Evolutionary conservation across 2,888 invertebrate species (phyloP), one percentile per base, ranked within the genome.

Genomic region (Hyppa rectilinea): DNA sequence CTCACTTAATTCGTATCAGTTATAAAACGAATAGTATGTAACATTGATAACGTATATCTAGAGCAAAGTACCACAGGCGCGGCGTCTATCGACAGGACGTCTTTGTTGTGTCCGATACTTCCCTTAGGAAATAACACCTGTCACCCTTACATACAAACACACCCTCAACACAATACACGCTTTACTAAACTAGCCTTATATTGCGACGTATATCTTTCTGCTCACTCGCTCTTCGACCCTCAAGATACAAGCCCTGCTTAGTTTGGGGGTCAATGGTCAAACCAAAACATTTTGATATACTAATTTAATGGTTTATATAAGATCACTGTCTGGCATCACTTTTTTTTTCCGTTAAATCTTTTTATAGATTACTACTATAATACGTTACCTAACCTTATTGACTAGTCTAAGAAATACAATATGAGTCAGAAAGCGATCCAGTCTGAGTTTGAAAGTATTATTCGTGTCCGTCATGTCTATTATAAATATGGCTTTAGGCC

Each of bases 31-130:
- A 38, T 67, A 26, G 43, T 29, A 52, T 43, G 26, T 38, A 38
- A 55, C 12, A 56, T 49, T 34, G 31, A 47, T 47, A 55, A 26
- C 23, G 31, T 36, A 38, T 55, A 69, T 55, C 70, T 47, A 49
- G 20, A 45, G 10, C 34, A 43, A 67, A 67, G 17, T 26, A 14
- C 9, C 2, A 36, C 17, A 7, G 14, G 20, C 31, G 12, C 5
- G 38, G 23, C 17, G 10, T 1, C 20, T 23, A 12, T 34, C n/a
- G 34, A n/a, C 20, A 45, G 26, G 14, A 64, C 20, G n/a, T n/a
- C 26, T 26, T 52, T 34, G 34, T 26, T 52, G 34, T 43, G 26
- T n/a, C 38, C 0, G 10, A 56, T 14, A 14, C 1, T 2, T n/a
- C n/a, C n/a, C n/a, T n/a, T n/a, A n/a, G n/a, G n/a, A n/a, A n/a